These are phyloP conservation scores for Meloidogyne exigua DNA, from an alignment of 1,140 invertebrate genomes.

Conservation along the genomic window DNA sequence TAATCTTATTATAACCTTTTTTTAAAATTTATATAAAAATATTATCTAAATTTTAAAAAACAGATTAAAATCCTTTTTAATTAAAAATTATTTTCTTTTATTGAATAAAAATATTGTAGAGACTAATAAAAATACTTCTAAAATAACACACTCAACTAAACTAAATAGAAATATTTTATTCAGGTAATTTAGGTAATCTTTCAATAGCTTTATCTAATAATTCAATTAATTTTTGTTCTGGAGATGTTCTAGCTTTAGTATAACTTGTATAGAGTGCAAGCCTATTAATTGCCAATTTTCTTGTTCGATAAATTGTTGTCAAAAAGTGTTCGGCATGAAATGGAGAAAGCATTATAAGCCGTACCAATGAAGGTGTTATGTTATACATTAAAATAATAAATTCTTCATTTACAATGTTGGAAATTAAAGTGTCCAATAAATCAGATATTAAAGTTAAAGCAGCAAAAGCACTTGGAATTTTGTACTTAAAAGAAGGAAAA, in stretches of 20 bases:
- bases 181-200: constrained; percentile 12
- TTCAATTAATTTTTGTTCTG: constrained; percentile 31
- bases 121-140: no score
- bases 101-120: no score
- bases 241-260: constrained; percentile 18
- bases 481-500: constrained; percentile 38
- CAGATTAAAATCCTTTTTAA: no score
- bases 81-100: no score
- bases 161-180: constrained; percentile 10
- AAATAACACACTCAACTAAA: no score
- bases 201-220: constrained; percentile 19
- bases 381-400: constrained; percentile 41
- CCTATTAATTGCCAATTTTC: constrained; percentile 34
- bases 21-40: no score
- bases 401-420: constrained; percentile 26
- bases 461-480: constrained; percentile 43
- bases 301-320: constrained; percentile 27
- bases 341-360: constrained; percentile 38
- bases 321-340: constrained; percentile 37
- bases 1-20: no score
- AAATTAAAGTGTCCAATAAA: constrained; percentile 33
- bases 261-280: constrained; percentile 32
- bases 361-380: constrained; percentile 34
- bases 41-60: no score
- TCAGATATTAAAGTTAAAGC: constrained; percentile 45